A percentile compares a stretch with the other conserved stretches of the same genome.
These are phyloP conservation scores for Bos indicus DNA, from an alignment of 2,113 vertebrate genomes.

Conservation along the genomic window DNA sequence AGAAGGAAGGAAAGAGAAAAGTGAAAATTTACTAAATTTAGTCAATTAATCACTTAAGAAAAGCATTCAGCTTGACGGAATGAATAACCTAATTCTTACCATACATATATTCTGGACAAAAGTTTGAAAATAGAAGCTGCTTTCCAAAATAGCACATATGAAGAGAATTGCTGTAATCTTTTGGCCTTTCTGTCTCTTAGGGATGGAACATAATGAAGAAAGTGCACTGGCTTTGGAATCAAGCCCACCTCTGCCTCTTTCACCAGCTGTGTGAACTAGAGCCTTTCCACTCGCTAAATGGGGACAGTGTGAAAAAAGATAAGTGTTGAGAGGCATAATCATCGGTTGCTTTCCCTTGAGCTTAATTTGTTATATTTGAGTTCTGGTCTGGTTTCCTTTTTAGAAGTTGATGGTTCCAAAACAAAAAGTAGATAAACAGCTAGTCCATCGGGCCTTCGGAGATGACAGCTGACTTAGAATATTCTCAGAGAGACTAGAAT, in stretches of 20 bases:
- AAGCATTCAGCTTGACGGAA: background rate
- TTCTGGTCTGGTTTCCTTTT: background rate
- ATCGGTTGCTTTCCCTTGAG: background rate
- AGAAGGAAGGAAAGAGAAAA: background rate
- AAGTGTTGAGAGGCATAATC: background rate
- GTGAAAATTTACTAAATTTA: background rate
- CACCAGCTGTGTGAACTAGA: background rate
- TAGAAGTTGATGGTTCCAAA: background rate
- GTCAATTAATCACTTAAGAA: background rate
- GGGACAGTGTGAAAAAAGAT: background rate
- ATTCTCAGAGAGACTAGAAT: background rate
- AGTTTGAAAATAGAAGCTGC: background rate
- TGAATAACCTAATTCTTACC: background rate
- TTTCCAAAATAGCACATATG: background rate
- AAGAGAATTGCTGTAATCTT: background rate
- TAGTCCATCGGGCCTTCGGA: background rate
- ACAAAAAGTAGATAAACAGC: background rate
- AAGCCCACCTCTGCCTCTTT: background rate
- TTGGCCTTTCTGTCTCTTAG: background rate
- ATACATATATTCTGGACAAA: background rate
- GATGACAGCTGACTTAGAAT: background rate
- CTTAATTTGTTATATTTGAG: background rate
- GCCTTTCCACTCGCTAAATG: background rate
- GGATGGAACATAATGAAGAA: background rate
- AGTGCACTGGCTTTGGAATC: background rate